Conservation (phyloP, 92 coral and sea anemone species). For the Blastomussa wellsi region DNA sequence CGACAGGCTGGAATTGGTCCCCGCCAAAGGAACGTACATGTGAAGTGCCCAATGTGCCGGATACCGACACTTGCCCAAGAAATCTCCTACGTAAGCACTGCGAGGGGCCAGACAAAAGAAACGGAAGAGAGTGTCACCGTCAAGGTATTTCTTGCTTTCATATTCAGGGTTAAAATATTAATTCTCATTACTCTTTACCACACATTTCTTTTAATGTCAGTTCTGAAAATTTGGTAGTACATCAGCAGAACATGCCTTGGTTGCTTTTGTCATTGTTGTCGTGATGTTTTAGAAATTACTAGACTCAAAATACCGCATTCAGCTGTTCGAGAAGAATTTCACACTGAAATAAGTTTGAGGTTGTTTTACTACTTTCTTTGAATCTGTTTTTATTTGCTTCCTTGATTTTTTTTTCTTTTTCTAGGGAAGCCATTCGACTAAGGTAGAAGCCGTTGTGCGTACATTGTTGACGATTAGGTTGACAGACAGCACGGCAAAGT, state of each 20-base stretch:
- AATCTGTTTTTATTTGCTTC: too few species aligned
- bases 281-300: background rate
- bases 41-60: constrained; percentile 97
- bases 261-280: background rate
- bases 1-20: constrained; percentile 86
- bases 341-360: background rate
- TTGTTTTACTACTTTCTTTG: background rate
- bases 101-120: constrained; percentile 49
- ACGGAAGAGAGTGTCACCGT: constrained; percentile 68
- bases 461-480: constrained; percentile 68
- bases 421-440: constrained; percentile 92
- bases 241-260: background rate
- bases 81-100: constrained; percentile 91
- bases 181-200: background rate
- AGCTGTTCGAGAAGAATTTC: background rate
- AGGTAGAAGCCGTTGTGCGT: constrained; percentile 95
- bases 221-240: background rate
- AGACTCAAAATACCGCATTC: background rate
- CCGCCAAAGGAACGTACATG: constrained; percentile 77
- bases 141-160: constrained; percentile 61
- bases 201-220: background rate
- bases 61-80: constrained; percentile 83
- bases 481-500: constrained; percentile 72
- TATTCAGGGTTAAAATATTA: background rate
- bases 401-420: constrained; percentile 4